Evolutionary conservation across 2,888 invertebrate species (phyloP), one percentile per base, ranked within the genome.

Genomic region (Lepidochrysops patricia): DNA sequence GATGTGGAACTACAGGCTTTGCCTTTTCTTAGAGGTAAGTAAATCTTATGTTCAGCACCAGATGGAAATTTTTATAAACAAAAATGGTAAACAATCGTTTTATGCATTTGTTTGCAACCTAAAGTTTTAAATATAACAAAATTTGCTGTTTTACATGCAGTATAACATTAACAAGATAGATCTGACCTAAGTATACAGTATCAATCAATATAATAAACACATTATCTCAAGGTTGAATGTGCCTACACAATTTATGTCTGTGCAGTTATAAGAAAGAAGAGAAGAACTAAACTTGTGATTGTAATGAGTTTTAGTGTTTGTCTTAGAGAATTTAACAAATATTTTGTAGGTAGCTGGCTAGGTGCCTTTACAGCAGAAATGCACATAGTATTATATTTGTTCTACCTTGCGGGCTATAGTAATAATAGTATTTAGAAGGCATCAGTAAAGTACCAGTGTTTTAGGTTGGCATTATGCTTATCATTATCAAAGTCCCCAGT

Each of bases 1-100:
- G 98, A 98, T 89, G 97, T 98, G 74, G 99, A 99, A 90, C 91
- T 99, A 72, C 97, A 97, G 87, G 96, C 96, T 80, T 92, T 99
- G 88, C 98, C 99, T 73, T 93, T 96, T 79, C 93, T 99, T 74
- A 99, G 98, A 97, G 99, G 99, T 99, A 79, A 83, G 91, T 83
- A 34, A 49, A 34, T 52, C 27, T 5, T 54, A 3, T 19, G 15
- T 32, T 26, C 12, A 29, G 15, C 4, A 54, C 54, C 54, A 54
- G 54, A 54, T 54, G 54, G 29, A 43, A 43, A 43, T 43, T 54
- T 32, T 15, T 29, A 19, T 54, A 54, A 19, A 54, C 13, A 54
- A 29, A 19, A 19, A 32, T 3, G 15, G 9, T 27, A 29, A 32
- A 15, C 54, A 32, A 29, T 54, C 13, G 32, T 15, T 32, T 32